Evolutionary conservation across 2,113 vertebrate species (phyloP), one percentile per base, ranked within the genome.

Genomic region (Seriola rivoliana): DNA sequence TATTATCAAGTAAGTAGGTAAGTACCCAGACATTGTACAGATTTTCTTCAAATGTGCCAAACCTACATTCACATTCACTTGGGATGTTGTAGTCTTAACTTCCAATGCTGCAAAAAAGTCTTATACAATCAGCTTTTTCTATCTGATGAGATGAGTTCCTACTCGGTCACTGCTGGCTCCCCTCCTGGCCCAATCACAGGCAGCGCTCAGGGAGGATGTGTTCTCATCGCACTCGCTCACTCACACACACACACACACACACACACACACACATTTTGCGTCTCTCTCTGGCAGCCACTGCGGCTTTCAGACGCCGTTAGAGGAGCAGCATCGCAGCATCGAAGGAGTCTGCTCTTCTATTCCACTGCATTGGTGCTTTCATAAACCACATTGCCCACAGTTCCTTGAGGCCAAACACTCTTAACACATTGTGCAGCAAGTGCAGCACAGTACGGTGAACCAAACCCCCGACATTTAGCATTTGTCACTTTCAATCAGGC

Each of bases 1-100:
- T 94, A 92, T 93, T 93, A 91, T 80, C 84, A 86, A 42, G 10
- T 54, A 17, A 71, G 44, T 70, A 68, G 80, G 34, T 58, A 65
- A 60, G 68, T 65, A 89, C 86, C 82, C 93, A 89, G 92, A 93
- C 50, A 82, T 95, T 92, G 93, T 96, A 95, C 93, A 96, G 92
- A 92, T 95, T 89, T 92, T 93, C 62, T 96, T 96, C 94, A 95
- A 93, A 96, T 95, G 97, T 99, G 98, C 98, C 98, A 98, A 98
- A 97, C 95, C 94, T 96, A 81, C 89, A 89, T 89, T 93, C 82
- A 93, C 90, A 89, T 91, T 87, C 86, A 85, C 78, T 91, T 48
- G 34, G 88, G 87, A 92, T 91, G 81, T 89, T 62, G 67, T 93
- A 93, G 93, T 94, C 93, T 94, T 94, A 94, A 94, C 80, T 90